Evolutionary conservation across 2,888 invertebrate species (phyloP).

Genomic region (Sphecodes monilicornis): DNA sequence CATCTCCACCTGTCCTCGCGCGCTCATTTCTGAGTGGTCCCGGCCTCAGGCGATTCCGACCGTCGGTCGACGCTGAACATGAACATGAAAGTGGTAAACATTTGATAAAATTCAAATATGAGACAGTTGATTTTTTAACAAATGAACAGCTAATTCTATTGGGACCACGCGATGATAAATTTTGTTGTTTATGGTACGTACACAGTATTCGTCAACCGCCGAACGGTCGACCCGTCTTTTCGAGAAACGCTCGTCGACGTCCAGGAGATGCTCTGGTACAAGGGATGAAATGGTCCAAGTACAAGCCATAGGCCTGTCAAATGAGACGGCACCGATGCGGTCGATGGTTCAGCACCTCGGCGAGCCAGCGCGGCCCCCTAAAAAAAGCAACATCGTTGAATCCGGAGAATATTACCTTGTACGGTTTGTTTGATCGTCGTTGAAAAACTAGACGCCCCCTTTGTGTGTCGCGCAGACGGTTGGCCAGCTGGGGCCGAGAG

Average conservation of each 20-base stretch:
- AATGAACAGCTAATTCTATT: too few species aligned
- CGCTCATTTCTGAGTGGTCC: too few species aligned
- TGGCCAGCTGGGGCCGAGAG: slow-evolving; percentile 31
- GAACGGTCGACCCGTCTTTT: too few species aligned
- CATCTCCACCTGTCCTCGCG: too few species aligned
- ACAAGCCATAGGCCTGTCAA: not conserved
- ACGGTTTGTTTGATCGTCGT: slow-evolving; percentile 55
- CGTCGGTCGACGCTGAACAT: too few species aligned
- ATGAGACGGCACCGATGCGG: slow-evolving; percentile 18
- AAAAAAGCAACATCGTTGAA: slow-evolving; percentile 17
- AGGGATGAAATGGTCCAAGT: not conserved
- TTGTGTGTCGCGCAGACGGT: slow-evolving; percentile 28
- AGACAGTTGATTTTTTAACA: too few species aligned
- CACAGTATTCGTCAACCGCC: too few species aligned
- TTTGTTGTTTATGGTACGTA: too few species aligned
- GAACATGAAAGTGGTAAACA: too few species aligned
- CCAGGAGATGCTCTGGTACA: not conserved
- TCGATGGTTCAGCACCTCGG: not conserved
- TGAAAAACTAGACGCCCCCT: slow-evolving; percentile 42
- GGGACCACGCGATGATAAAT: too few species aligned
- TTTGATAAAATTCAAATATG: too few species aligned
- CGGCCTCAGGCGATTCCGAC: too few species aligned
- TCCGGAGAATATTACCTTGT: slow-evolving; percentile 51
- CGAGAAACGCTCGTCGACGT: not conserved
- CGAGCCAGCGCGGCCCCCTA: not conserved